These are phyloP conservation scores for Rhombomys opimus DNA, from an alignment of 2,113 vertebrate genomes.

Conservation along the genomic window DNA sequence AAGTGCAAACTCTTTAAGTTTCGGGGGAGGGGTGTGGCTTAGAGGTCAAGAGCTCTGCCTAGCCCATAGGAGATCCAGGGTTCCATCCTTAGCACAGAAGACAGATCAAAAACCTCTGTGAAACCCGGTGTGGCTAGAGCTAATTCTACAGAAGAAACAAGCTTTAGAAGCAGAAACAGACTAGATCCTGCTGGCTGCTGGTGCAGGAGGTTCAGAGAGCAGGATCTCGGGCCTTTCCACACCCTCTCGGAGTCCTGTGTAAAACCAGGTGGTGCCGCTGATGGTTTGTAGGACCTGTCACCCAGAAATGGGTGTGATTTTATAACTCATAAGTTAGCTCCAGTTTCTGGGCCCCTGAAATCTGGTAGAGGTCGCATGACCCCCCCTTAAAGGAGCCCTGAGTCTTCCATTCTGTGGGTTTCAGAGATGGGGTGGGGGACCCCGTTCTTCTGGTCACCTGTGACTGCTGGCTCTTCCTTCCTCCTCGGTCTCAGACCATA, in stretches of 20 bases:
- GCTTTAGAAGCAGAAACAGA: background rate
- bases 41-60: background rate
- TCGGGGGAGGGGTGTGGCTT: background rate
- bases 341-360: background rate
- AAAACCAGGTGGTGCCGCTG: background rate
- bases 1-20: background rate
- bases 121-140: background rate
- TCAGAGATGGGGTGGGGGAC: background rate
- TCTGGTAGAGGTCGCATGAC: background rate
- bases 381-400: background rate
- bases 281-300: background rate
- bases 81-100: background rate
- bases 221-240: background rate
- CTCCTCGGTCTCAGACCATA: background rate
- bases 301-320: background rate
- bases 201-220: background rate
- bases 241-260: background rate
- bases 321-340: background rate
- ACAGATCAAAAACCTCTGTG: background rate
- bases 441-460: background rate
- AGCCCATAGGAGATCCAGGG: background rate
- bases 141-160: background rate
- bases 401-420: background rate
- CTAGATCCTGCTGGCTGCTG: background rate
- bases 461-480: background rate